phyloP scores from a whole-genome alignment of 2,113 vertebrate genomes.

The Myanophis thanlyinensis region DNA sequence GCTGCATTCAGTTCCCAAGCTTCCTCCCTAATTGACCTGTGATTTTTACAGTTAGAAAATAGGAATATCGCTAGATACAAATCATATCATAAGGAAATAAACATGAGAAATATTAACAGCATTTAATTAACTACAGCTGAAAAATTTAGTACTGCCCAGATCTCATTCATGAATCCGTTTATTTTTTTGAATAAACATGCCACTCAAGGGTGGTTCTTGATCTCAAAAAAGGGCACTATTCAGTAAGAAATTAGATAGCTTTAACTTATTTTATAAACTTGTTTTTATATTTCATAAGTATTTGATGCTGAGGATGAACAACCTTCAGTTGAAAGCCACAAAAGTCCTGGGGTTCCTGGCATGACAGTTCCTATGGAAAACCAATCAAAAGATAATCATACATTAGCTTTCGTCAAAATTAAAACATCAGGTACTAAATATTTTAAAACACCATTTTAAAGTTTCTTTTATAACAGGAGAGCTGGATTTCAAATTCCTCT shows the following conservation, averaged over 20 bases:
- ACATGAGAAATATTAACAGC: not conserved
- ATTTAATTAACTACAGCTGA: not conserved
- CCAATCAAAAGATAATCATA: constrained; percentile 34
- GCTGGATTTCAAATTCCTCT: not conserved
- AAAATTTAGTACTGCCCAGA: not conserved
- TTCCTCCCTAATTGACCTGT: not conserved
- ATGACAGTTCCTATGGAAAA: constrained; percentile 17
- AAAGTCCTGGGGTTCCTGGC: constrained; percentile 40
- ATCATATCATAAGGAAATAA: not conserved
- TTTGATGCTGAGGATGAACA: constrained; percentile 26
- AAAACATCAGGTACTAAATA: constrained; percentile 66
- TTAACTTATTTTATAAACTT: not conserved
- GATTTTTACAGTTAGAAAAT: not conserved
- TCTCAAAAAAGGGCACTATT: not conserved
- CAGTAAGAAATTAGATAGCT: not conserved
- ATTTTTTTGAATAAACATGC: not conserved
- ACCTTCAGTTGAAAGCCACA: constrained; percentile 29
- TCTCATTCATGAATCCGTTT: not conserved
- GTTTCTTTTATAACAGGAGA: not conserved
- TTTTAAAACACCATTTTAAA: not conserved
- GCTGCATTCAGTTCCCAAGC: not conserved
- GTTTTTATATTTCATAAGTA: constrained; percentile 13
- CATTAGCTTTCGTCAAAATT: constrained; percentile 50
- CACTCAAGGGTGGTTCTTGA: not conserved
- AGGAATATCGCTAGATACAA: not conserved